Conservation (phyloP, 2,888 invertebrate genomes). For the Seira musarum region DNA sequence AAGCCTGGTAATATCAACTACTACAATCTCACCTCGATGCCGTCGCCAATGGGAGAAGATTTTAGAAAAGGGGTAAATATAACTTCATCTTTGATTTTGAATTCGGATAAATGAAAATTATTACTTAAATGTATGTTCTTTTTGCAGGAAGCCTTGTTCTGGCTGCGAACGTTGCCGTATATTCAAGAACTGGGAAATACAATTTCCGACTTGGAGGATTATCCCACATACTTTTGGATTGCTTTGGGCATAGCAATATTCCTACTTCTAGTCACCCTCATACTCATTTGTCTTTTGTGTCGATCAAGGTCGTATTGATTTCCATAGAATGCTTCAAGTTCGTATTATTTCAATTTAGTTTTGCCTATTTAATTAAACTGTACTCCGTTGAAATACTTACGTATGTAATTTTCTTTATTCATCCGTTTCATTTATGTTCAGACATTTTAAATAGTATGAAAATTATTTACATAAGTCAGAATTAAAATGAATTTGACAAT, state of each 20-base stretch:
- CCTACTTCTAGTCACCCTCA: conserved; percentile 62
- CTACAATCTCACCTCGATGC: conserved; percentile 62
- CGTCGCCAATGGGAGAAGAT: conserved; percentile 65
- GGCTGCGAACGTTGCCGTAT: conserved; percentile 66
- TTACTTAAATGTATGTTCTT: conserved; percentile 12
- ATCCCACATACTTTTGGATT: conserved; percentile 65
- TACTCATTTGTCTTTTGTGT: conserved; percentile 58
- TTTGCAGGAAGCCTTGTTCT: conserved; percentile 65
- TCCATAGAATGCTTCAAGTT: too few species aligned
- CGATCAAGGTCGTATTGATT: conserved; percentile 34
- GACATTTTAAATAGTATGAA: too few species aligned
- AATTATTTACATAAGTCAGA: too few species aligned
- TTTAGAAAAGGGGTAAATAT: conserved; percentile 65
- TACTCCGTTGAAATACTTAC: too few species aligned
- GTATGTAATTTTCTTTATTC: too few species aligned
- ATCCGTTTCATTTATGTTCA: too few species aligned
- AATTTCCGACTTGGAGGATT: conserved; percentile 61
- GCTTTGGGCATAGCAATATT: conserved; percentile 63
- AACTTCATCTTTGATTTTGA: background rate
- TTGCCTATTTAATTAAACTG: background rate
- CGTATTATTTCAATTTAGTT: conserved; percentile 21
- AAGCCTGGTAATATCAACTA: conserved; percentile 65
- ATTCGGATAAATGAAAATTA: too few species aligned
- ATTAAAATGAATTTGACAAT: too few species aligned
- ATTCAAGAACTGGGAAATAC: conserved; percentile 63